A percentile compares a stretch with the other conserved stretches of the same genome.
Conservation (phyloP, 1,140 invertebrate species). For the Sycophila sp. region DNA sequence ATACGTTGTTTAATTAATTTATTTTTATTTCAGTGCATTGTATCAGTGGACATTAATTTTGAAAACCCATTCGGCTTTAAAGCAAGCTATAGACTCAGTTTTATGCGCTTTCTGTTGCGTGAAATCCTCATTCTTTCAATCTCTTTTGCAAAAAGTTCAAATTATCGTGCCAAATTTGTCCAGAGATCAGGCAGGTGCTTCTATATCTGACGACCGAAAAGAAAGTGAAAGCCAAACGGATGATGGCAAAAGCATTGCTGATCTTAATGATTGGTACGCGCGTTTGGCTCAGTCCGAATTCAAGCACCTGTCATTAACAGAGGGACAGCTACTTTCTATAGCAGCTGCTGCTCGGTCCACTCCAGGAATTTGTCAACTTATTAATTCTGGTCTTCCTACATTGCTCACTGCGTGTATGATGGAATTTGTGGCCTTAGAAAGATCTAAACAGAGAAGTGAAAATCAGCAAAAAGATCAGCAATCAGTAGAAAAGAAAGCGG, state of each 20-base stretch:
- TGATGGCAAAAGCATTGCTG: slow-evolving; percentile 73
- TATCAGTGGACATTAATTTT: slow-evolving; percentile 80
- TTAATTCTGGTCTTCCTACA: slow-evolving; percentile 81
- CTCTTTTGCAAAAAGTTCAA: slow-evolving; percentile 78
- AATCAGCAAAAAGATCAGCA: neutral
- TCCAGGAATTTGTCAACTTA: slow-evolving; percentile 76
- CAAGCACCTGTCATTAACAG: slow-evolving; percentile 66
- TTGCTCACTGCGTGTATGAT: slow-evolving; percentile 68
- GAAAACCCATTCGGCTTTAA: slow-evolving; percentile 75
- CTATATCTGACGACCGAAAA: slow-evolving; percentile 72
- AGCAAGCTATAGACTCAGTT: slow-evolving; percentile 81
- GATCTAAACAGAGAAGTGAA: slow-evolving; percentile 33
- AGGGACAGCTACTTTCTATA: slow-evolving; percentile 77
- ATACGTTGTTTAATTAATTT: slow-evolving; percentile 25
- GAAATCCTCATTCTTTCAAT: slow-evolving; percentile 78
- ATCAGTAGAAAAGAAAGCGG: neutral
- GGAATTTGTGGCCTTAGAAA: slow-evolving; percentile 51
- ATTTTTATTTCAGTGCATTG: slow-evolving; percentile 67
- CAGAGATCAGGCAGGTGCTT: slow-evolving; percentile 63
- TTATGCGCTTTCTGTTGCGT: slow-evolving; percentile 88
- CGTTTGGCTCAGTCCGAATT: slow-evolving; percentile 54
- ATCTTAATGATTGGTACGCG: slow-evolving; percentile 68
- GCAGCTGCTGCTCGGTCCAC: slow-evolving; percentile 81
- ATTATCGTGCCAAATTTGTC: slow-evolving; percentile 71
- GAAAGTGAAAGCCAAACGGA: slow-evolving; percentile 73